phyloP scores from a whole-genome alignment of 2,888 invertebrate species.

The Zootermopsis nevadensis region DNA sequence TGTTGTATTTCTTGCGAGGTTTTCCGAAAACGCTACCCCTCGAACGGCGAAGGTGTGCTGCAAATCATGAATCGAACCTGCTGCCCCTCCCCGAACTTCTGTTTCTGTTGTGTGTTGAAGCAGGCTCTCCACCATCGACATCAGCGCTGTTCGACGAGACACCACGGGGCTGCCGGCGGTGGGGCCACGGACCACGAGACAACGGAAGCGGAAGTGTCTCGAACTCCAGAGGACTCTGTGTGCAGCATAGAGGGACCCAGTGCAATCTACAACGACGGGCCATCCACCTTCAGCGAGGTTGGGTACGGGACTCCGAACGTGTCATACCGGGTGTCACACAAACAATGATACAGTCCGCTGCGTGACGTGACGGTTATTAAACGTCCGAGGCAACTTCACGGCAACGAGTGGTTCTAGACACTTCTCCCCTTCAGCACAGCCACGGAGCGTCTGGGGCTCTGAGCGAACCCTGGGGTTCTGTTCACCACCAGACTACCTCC shows the following conservation, averaged over 20 bases:
- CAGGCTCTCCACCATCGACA: slow-evolving; percentile 83
- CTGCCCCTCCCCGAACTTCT: too few relatives aligned
- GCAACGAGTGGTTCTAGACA: slow-evolving; percentile 48
- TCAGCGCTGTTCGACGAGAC: slow-evolving; percentile 60
- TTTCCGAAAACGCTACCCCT: too few relatives aligned
- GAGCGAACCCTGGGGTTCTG: too few relatives aligned
- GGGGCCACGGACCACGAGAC: slow-evolving; percentile 65
- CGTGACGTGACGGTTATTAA: slow-evolving; percentile 48
- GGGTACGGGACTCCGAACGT: slow-evolving; percentile 52
- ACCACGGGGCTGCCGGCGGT: slow-evolving; percentile 60
- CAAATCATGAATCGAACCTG: too few relatives aligned
- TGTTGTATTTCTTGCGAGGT: too few relatives aligned
- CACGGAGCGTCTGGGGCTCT: not conserved
- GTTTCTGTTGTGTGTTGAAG: slow-evolving; percentile 50
- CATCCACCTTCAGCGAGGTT: slow-evolving; percentile 57
- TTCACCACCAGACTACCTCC: too few relatives aligned
- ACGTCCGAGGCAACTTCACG: slow-evolving; percentile 44
- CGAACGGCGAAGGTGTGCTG: too few relatives aligned
- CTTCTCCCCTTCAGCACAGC: slow-evolving; percentile 12
- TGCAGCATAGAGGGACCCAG: slow-evolving; percentile 86
- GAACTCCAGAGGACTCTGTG: slow-evolving; percentile 91
- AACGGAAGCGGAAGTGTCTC: slow-evolving; percentile 82
- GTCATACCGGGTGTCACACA: slow-evolving; percentile 49
- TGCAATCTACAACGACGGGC: slow-evolving; percentile 60
- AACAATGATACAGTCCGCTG: slow-evolving; percentile 50